phyloP scores from a whole-genome alignment of 2,888 invertebrate species.

The Plutella xylostella region DNA sequence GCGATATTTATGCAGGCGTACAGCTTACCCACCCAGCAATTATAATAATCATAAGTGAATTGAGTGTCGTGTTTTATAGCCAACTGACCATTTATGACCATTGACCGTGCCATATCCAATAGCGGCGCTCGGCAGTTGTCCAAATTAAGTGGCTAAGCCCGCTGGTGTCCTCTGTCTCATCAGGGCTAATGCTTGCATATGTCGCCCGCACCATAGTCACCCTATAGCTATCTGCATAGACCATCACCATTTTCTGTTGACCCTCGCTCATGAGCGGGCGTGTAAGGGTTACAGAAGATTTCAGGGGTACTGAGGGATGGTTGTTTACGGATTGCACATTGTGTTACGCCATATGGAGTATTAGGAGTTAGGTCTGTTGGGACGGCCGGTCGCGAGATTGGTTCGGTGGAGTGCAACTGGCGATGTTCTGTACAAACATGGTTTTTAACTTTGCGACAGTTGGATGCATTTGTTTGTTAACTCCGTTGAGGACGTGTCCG shows the following conservation, averaged over 20 bases:
- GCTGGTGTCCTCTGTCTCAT: conserved; percentile 51
- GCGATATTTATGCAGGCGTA: too few species aligned
- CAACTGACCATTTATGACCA: too few species aligned
- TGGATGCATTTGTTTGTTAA: conserved; percentile 1
- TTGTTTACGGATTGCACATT: conserved; percentile 44
- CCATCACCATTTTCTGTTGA: conserved; percentile 27
- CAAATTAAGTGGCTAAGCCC: conserved; percentile 37
- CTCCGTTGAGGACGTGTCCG: too few species aligned
- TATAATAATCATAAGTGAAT: too few species aligned
- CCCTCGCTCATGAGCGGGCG: conserved; percentile 19
- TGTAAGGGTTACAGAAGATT: too few species aligned
- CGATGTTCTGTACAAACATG: conserved; percentile 42
- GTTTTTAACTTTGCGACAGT: conserved; percentile 17
- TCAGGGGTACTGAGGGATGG: conserved; percentile 24
- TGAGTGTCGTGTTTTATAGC: too few species aligned
- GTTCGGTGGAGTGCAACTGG: conserved; percentile 58
- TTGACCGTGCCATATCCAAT: conserved; percentile 13
- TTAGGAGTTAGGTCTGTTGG: too few species aligned
- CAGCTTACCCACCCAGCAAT: too few species aligned
- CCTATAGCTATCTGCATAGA: conserved; percentile 47
- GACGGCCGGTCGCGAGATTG: conserved; percentile 62
- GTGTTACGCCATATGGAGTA: conserved; percentile 65
- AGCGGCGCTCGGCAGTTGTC: conserved; percentile 33
- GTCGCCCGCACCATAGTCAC: conserved; percentile 58
- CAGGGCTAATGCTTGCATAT: conserved; percentile 66